These are phyloP conservation scores for Brachyistius frenatus DNA, from an alignment of 2,113 vertebrate genomes.

Conservation along the genomic window DNA sequence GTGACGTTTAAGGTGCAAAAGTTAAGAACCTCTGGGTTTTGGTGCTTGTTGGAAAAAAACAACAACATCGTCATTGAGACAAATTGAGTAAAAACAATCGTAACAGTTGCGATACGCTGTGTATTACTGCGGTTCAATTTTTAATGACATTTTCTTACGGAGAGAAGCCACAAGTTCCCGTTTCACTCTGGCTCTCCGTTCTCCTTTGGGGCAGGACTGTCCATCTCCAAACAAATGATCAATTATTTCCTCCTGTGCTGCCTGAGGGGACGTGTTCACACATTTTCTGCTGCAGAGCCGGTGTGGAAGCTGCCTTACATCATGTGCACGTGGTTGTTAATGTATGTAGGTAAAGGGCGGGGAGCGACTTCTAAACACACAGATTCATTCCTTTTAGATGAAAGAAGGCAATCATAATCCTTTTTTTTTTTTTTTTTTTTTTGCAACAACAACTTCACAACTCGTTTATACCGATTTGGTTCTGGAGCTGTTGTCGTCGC, in stretches of 20 bases:
- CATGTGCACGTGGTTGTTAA: not conserved
- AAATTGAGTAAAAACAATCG: not conserved
- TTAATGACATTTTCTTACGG: not conserved
- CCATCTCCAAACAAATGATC: conserved; percentile 19
- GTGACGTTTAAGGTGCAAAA: not conserved
- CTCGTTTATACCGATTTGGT: not conserved
- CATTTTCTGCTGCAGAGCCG: conserved; percentile 10
- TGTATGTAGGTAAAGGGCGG: not conserved
- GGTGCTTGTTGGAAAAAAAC: too few species aligned
- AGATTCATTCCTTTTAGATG: conserved; percentile 2
- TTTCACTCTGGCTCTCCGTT: not conserved
- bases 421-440: too few species aligned
- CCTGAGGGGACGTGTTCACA: conserved; percentile 20
- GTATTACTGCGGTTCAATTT: not conserved
- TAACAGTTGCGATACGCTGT: not conserved
- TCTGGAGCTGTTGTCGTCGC: not conserved
- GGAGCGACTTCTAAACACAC: not conserved
- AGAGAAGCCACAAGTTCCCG: not conserved
- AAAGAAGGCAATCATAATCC: not conserved
- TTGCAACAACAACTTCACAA: not conserved
- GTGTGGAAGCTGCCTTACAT: not conserved
- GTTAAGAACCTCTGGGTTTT: not conserved
- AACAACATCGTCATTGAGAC: too few species aligned
- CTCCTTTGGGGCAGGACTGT: not conserved
- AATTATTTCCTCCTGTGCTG: conserved; percentile 1